Base-by-base conservation (phyloP, 2,888 invertebrate genomes). In the Odontocerum albicorne region DNA sequence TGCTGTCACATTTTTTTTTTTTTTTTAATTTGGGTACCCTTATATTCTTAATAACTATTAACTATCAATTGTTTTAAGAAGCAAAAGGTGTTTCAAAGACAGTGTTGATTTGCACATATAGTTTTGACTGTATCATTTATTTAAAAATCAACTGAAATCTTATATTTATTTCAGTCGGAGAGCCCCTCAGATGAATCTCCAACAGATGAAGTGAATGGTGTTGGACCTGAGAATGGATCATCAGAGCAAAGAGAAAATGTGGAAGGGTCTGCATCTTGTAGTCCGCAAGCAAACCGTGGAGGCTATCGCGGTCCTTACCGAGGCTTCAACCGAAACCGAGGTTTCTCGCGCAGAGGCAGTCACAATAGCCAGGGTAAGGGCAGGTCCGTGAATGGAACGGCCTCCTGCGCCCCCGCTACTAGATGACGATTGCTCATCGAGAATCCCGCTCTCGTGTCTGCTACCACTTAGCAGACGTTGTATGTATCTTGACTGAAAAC, bases 171-270 rank as follows among this genome's bases (percentile, higher is more conserved):
- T 2, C 49, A 54, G 54, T 36, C 56, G 3, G 54, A 53, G 27
- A 61, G 58, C 33, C 53, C 58, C 1, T 49, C 58, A 1, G 61
- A 58, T 1, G 49, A 45, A 4, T 52, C 55, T 3, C 55, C 59
- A 2, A 40, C 52, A 2, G 61, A 58, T 22, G 57, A 61, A 22
- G 40, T 57, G 15, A 52, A 52, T 19, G 42, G 21, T 7, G 12
- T 22, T 8, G 0, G 68, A 75, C 1, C 76, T 73, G 36, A 76
- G 75, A 53, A 54, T 33, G 49, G 44, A 2, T 12, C 42, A 15
- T 31, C 46, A 7, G 55, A 44, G 13, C 53, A 45, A 13, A 31
- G 19, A 7, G 49, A 44, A 2, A 15, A 13, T 7, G 13, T 12
- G 10, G 49, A 43, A 16, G 44, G 49, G 2, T 42, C 56, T 2